Evolutionary conservation across 2,113 vertebrate genomes (phyloP), one percentile per base, ranked within the genome.

Genomic region (Pogona vitticeps): DNA sequence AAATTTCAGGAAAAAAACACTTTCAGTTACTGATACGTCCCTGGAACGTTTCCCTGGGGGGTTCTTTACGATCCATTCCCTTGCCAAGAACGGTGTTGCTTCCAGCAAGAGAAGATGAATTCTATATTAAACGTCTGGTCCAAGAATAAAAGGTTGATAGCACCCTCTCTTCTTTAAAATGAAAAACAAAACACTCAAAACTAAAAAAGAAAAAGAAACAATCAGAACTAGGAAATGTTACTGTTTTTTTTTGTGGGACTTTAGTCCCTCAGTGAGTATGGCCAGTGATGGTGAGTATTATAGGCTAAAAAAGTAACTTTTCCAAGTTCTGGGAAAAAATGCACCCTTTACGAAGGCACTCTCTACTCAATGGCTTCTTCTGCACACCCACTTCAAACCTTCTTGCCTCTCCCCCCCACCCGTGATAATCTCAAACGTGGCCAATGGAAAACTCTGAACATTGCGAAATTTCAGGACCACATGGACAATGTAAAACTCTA

Each of bases 331-430:
- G 31, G 65, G 23, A 10, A 26, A 2, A 26, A 12, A 83, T 52
- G 52, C 75, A 83, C 21, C 75, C 31, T 46, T 72, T 79, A 36
- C 18, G 67, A 88, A 72, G 81, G 75, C 86, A 88, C 67, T 52
- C 18, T 23, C 86, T 72, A 63, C 75, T 83, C 65, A 42, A 61
- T 83, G 75, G 86, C 86, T 79, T 88, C 76, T 77, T 58, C 52
- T 70, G 63, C 15, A 31, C 52, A 33, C 67, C 75, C 58, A 7
- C 13, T 40, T 63, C 58, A 58, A 67, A 23, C 28, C 13, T 80
- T 15, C 26, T 63, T 26, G 56, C 40, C 52, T 33, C 18, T 52
- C 26, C 42, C 61, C n/a, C 18, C 76, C 65, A 52, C 5, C 20
- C 12, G 2, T 40, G 14, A 0, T 3, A 36, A 4, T 36, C n/a